Evolutionary conservation across 2,113 vertebrate genomes (phyloP).

Genomic region (Amblyornis subalaris): DNA sequence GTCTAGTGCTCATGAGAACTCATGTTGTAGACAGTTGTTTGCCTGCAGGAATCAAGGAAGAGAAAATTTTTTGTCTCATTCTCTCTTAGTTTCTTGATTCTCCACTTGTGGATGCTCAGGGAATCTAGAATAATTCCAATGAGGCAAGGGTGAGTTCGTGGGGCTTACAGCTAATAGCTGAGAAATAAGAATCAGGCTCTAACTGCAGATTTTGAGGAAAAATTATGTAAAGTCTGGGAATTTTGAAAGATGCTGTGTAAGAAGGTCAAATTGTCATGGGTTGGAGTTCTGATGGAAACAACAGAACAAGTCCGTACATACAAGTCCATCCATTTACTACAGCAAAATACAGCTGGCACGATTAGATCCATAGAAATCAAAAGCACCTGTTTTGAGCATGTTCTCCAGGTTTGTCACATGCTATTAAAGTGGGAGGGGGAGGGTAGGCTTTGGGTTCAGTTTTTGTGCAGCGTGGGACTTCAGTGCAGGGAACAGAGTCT

Average conservation of each 20-base stretch:
- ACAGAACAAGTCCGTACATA: neutral
- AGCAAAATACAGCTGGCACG: neutral
- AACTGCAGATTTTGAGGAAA: neutral
- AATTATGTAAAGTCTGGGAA: neutral
- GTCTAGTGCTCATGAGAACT: neutral
- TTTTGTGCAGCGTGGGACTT: neutral
- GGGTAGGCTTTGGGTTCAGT: neutral
- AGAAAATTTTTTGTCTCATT: neutral
- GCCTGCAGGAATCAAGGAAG: neutral
- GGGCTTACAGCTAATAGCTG: neutral
- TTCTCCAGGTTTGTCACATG: neutral
- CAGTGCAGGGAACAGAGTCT: neutral
- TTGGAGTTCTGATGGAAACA: neutral
- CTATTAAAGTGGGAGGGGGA: neutral
- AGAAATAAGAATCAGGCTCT: neutral
- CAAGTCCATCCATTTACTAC: neutral
- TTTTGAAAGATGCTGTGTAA: neutral
- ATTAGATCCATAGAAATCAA: neutral
- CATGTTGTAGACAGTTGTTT: neutral
- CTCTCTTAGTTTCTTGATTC: neutral
- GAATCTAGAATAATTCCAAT: neutral
- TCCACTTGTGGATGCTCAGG: neutral
- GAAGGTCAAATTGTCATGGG: neutral
- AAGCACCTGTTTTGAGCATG: neutral
- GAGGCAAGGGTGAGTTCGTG: neutral